Conservation (phyloP, 2,797 vertebrate genomes). For the Sebastes cheni region DNA sequence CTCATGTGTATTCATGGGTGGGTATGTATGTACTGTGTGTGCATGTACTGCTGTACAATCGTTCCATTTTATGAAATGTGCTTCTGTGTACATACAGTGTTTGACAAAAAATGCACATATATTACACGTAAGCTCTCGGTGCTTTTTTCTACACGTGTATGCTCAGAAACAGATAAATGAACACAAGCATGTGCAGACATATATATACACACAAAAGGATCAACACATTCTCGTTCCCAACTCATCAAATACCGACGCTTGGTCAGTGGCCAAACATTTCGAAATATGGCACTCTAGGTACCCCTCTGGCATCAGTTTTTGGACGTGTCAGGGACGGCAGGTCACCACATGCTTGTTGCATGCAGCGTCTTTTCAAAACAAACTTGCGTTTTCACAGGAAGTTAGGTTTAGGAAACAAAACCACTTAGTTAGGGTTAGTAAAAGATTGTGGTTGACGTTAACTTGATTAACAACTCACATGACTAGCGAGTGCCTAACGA, state of each 20-base stretch:
- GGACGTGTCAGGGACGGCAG: background rate
- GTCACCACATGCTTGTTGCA: background rate
- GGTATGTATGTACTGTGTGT: background rate
- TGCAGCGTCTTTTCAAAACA: background rate
- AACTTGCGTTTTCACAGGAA: background rate
- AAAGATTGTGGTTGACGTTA: background rate
- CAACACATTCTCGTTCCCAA: background rate
- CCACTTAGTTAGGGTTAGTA: background rate
- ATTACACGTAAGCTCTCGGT: background rate
- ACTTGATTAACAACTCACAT: background rate
- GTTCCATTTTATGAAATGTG: background rate
- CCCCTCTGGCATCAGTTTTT: background rate
- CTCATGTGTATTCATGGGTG: background rate
- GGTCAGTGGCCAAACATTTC: background rate
- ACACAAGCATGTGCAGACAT: background rate
- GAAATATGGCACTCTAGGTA: background rate
- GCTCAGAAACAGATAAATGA: background rate
- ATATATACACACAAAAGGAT: background rate
- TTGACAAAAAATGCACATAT: background rate
- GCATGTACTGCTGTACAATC: background rate
- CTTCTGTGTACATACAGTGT: constrained; percentile 1
- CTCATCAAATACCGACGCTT: background rate
- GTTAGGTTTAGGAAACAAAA: too few relatives aligned
- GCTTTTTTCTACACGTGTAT: background rate
- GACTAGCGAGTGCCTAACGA: too few relatives aligned